A percentile compares a stretch with the other conserved stretches of the same genome.
Conservation (phyloP, 2,797 vertebrate species). For the Triplophysa yarkandensis region DNA sequence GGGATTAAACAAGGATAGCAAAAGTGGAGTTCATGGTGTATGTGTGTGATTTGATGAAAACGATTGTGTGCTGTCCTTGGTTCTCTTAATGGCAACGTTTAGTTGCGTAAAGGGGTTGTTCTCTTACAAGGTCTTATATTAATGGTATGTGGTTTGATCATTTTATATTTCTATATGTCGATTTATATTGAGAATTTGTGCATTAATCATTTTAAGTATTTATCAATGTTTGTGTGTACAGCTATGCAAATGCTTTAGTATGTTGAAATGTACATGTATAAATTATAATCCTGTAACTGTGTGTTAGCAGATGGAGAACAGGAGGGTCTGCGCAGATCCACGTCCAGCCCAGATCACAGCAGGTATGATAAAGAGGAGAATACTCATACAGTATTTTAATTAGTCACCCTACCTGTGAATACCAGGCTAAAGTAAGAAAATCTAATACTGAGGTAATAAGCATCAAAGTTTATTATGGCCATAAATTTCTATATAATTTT, state of each 20-base stretch:
- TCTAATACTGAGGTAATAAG: too few relatives aligned
- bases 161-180: too few relatives aligned
- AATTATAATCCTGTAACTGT: slow-evolving; percentile 11
- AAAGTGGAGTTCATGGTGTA: not conserved
- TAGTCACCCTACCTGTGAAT: too few relatives aligned
- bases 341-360: slow-evolving; percentile 77
- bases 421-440: too few relatives aligned
- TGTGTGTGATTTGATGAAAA: slow-evolving; percentile 57
- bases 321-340: slow-evolving; percentile 72
- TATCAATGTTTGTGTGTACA: too few relatives aligned
- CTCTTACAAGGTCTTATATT: not conserved
- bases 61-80: not conserved
- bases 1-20: slow-evolving; percentile 23
- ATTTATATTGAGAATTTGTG: not conserved
- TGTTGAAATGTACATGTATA: not conserved
- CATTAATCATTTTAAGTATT: not conserved
- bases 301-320: slow-evolving; percentile 70
- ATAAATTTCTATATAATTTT: too few relatives aligned
- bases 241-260: not conserved
- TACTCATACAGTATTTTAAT: too few relatives aligned
- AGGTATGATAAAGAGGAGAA: too few relatives aligned
- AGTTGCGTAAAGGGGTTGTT: slow-evolving; percentile 44
- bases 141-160: not conserved
- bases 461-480: too few relatives aligned
- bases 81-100: slow-evolving; percentile 61